These are phyloP conservation scores for Rhinella marina DNA, from an alignment of 2,797 vertebrate species.

Conservation along the genomic window DNA sequence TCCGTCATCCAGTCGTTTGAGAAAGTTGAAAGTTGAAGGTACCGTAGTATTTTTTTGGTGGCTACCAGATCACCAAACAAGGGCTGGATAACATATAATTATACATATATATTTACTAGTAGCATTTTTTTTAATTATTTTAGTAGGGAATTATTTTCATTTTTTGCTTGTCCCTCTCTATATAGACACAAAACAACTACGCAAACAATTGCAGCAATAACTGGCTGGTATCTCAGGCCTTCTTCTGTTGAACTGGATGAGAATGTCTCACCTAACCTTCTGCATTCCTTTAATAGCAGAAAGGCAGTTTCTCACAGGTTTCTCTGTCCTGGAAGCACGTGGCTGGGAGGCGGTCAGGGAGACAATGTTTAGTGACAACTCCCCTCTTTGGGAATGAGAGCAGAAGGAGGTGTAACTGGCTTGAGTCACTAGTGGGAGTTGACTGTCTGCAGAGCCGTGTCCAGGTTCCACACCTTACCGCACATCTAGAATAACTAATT, in stretches of 20 bases:
- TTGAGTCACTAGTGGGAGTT: conserved; percentile 51
- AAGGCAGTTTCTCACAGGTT: conserved; percentile 39
- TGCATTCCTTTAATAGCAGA: conserved; percentile 46
- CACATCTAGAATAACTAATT: conserved; percentile 41
- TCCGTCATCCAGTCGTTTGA: not conserved
- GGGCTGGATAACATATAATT: not conserved
- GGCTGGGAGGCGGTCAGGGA: conserved; percentile 43
- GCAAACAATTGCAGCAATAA: not conserved
- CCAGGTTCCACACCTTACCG: conserved; percentile 54
- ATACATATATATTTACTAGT: not conserved
- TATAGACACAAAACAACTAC: not conserved
- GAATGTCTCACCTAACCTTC: conserved; percentile 39
- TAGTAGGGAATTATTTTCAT: not conserved
- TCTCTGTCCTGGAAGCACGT: conserved; percentile 45
- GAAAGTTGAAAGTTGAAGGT: not conserved
- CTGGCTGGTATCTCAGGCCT: not conserved
- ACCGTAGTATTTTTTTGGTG: not conserved
- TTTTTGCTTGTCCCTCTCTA: not conserved
- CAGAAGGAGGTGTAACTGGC: conserved; percentile 32
- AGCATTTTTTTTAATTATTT: no score
- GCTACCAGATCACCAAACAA: not conserved
- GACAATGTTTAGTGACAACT: conserved; percentile 48
- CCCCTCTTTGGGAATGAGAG: conserved; percentile 62
- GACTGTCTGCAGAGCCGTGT: conserved; percentile 47
- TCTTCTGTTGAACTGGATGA: not conserved